A percentile compares a stretch with the other conserved stretches of the same genome.
Conservation (phyloP, 2,797 vertebrate genomes). For the Scomberomorus guttatus region DNA sequence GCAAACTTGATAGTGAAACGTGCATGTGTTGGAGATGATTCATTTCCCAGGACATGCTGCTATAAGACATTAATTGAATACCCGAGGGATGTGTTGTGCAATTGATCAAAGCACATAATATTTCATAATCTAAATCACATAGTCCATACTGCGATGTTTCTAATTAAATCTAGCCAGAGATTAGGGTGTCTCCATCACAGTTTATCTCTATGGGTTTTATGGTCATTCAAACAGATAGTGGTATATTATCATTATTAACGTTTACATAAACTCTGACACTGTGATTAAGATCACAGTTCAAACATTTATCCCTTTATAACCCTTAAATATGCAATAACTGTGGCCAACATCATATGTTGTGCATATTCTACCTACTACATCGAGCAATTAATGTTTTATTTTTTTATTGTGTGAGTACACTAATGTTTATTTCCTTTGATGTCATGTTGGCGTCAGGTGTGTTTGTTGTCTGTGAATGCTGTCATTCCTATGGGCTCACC, state of each 20-base stretch:
- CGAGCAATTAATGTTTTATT: not conserved
- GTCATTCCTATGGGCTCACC: not conserved
- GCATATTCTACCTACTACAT: not conserved
- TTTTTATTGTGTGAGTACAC: not conserved
- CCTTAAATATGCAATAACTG: not conserved
- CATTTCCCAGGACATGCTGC: slow-evolving; percentile 2
- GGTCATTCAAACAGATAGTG: not conserved
- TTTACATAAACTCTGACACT: slow-evolving; percentile 31
- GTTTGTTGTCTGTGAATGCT: not conserved
- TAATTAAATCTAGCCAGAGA: slow-evolving; percentile 7
- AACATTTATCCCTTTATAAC: not conserved
- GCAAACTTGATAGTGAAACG: not conserved
- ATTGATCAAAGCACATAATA: slow-evolving; percentile 16
- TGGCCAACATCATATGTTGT: not conserved
- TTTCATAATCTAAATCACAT: slow-evolving; percentile 9
- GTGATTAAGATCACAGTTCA: slow-evolving; percentile 15
- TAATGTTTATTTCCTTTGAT: not conserved
- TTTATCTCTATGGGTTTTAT: not conserved
- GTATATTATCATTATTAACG: slow-evolving; percentile 1
- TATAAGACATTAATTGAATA: not conserved
- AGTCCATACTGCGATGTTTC: not conserved
- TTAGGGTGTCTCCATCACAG: not conserved
- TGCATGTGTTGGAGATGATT: slow-evolving; percentile 21
- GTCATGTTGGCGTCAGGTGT: not conserved
- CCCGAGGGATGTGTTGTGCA: not conserved